These are phyloP conservation scores for Pelobates cultripes DNA, from an alignment of 2,797 vertebrate species.

Conservation along the genomic window DNA sequence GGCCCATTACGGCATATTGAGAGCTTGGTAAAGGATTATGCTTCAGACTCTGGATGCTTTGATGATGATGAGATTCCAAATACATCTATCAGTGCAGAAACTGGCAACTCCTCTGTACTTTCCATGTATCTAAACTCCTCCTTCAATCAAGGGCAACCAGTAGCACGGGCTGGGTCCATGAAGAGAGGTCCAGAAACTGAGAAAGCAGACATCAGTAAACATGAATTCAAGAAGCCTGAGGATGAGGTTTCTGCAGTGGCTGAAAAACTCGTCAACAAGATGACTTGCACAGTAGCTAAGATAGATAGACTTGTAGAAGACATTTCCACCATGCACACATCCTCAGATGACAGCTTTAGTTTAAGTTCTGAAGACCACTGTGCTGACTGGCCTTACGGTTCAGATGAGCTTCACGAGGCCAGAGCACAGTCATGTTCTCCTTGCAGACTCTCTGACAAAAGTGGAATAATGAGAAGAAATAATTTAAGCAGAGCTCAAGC, in stretches of 20 bases:
- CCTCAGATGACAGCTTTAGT: constrained; percentile 96
- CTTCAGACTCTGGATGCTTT: constrained; percentile 95
- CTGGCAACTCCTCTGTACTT: constrained; percentile 86
- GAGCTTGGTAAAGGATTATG: constrained; percentile 92
- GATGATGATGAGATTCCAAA: constrained; percentile 94
- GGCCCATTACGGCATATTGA: constrained; percentile 89
- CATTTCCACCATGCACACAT: constrained; percentile 92
- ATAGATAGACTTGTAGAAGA: constrained; percentile 96
- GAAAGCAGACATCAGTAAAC: constrained; percentile 64
- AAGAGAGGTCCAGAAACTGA: constrained; percentile 81
- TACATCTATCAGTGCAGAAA: constrained; percentile 83
- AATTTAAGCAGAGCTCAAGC: constrained; percentile 80
- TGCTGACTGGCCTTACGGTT: constrained; percentile 86
- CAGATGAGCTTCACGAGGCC: constrained; percentile 83
- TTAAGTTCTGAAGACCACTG: constrained; percentile 95
- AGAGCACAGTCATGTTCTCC: constrained; percentile 91
- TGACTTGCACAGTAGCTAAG: constrained; percentile 90
- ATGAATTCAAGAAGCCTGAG: constrained; percentile 68
- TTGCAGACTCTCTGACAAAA: constrained; percentile 80
- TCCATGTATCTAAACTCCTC: constrained; percentile 92
- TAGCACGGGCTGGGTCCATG: constrained; percentile 63
- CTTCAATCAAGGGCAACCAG: constrained; percentile 84
- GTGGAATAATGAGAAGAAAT: constrained; percentile 77
- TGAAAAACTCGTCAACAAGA: constrained; percentile 88
- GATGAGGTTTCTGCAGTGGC: constrained; percentile 82